Base-by-base conservation (phyloP, 2,888 invertebrate genomes). In the Craniophora ligustri region DNA sequence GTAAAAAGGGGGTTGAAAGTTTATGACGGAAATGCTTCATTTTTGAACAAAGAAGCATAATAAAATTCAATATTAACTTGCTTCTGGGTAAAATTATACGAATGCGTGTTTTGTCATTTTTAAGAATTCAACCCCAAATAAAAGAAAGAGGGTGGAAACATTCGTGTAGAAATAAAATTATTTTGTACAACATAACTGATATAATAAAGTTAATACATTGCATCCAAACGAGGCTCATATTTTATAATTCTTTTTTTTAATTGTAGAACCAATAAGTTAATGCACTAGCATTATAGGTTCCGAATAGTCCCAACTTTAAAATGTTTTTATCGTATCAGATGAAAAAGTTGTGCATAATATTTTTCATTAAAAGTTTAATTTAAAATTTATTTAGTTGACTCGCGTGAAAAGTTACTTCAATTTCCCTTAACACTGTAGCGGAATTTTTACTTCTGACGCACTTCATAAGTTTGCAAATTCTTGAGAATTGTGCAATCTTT, bases 351-450 rank as follows among this genome's bases (percentile, higher is more conserved):
- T 32, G 26, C 39, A 19, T 32, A 55, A 62, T 23, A 35, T 31
- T 57, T 48, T 41, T 15, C 31, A 38, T 55, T 58, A 66, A 63
- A 73, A 62, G 45, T 67, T 66, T 41, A 35, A 62, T 53, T 54
- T 46, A 34, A 57, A 58, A 32, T 45, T 53, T 38, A 39, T 72
- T 55, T 65, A 47, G 55, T 53, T 30, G 21, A 56, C 31, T 62
- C 26, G 41, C 41, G 26, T 48, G 26, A 42, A 47, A 57, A 54
- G 56, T 62, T 62, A 56, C 36, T 67, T 65, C 71, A 62, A 72
- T 72, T 71, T 74, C 75, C 75, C 51, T 47, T 51, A 14, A 47
- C 47, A 40, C 50, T 56, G 55, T 55, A 63, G 57, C 48, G 21
- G 18, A 38, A 44, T 49, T 45, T 51, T 36, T 47, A 57, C 58